Base-by-base conservation (phyloP, 2,888 invertebrate species). In the Yponomeuta evonymella region DNA sequence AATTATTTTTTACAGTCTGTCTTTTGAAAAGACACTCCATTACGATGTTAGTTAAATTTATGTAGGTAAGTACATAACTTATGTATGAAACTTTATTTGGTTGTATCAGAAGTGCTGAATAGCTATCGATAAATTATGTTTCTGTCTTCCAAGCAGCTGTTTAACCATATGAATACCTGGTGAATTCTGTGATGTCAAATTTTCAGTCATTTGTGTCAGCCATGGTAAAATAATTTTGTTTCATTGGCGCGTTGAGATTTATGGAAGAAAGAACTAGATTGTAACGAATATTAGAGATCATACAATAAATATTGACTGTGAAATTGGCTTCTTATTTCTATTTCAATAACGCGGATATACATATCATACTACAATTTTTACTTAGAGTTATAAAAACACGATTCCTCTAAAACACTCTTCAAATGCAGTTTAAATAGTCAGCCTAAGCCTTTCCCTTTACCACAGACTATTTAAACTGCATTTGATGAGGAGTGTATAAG, bases 81-180 rank as follows among this genome's bases (percentile, higher is more conserved):
- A 58, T 58, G 51, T 58, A 58, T 58, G 15, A 58, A 58, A 58
- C 51, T 58, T 15, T 58, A 58, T 15, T 58, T 12, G 12, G 51
- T 58, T 58, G 15, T 12, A 63, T 63, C 15, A 63, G 5, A 58
- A 58, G 51, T 12, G 51, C 51, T 58, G 15, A 58, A 58, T 65
- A 65, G 11, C 65, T 30, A 65, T 65, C 65, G 10, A 65, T 30
- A 65, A 30, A 30, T 29, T 74, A 68, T 79, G 78, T 83, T 84
- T 84, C 85, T 86, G 90, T 90, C 91, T 91, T 90, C 91, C 90
- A 87, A 78, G 48, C 82, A 86, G 81, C 84, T 87, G 87, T 84
- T 83, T 67, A 36, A 48, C 23, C 0, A 10, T 30, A 68, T 15
- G 48, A 73, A 79, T 73, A 77, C 72, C 75, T 75, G 74, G 79